These are phyloP conservation scores for Sebastiscus albofasciatus DNA, from an alignment of 2,797 vertebrate species.

Conservation along the genomic window DNA sequence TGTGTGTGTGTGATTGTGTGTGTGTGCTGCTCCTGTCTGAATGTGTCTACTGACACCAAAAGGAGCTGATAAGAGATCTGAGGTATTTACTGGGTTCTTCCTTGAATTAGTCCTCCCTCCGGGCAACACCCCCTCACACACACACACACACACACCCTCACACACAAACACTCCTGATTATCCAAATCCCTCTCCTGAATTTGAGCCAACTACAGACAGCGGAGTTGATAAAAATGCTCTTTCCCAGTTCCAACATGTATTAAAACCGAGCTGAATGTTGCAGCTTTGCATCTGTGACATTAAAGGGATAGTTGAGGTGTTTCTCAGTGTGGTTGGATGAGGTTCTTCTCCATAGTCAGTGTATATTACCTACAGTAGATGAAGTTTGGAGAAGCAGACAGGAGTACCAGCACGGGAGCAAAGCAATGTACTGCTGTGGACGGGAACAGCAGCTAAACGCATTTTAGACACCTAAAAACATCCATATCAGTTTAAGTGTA, in stretches of 20 bases:
- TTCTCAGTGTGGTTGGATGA: no score
- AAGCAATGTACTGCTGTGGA: no score
- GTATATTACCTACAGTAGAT: no score
- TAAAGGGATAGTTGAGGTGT: no score
- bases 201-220: not conserved
- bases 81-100: slow-evolving; percentile 59
- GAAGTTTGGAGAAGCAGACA: no score
- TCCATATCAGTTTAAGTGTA: no score
- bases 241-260: not conserved
- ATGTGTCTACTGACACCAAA: slow-evolving; percentile 45
- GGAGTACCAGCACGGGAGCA: no score
- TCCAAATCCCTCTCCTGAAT: not conserved
- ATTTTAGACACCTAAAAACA: fast-evolving
- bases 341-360: no score
- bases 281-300: no score
- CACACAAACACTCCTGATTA: not conserved
- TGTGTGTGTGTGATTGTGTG: slow-evolving; percentile 10
- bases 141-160: not conserved
- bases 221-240: not conserved
- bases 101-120: slow-evolving; percentile 40
- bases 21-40: slow-evolving; percentile 39
- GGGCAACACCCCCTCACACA: not conserved
- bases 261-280: not conserved
- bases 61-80: slow-evolving; percentile 61
- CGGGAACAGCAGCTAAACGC: no score